Base-by-base conservation (phyloP, 2,888 invertebrate genomes). In the Cheilosia pagana region DNA sequence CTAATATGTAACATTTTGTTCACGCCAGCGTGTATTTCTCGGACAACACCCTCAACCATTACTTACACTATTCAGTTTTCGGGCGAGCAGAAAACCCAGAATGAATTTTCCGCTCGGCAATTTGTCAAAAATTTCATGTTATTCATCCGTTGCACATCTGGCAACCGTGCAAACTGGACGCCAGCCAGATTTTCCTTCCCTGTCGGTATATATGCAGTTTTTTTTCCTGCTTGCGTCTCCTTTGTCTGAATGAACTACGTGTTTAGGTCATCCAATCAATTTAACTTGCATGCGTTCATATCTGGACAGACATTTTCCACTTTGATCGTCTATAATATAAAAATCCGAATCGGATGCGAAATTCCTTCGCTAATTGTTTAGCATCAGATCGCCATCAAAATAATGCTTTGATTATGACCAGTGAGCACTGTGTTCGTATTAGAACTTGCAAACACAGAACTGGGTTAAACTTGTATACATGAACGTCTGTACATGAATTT, bases 261-360 rank as follows among this genome's bases (percentile, higher is more conserved):
- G 74, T 74, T 83, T 79, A 79, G 79, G 68, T 79, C 83, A 79
- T 83, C 50, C 83, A 39, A 75, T 79, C 57, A 83, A 65, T 75
- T 79, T 63, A 70, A 78, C 39, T 52, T 28, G n/a, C 52, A 60
- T 60, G 41, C 52, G 43, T 31, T 53, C 35, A 45, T 16, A 45
- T 16, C 55, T 35, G 31, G 23, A 50, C 21, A 12, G 3, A n/a
- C n/a, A n/a, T 35, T 35, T 45, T 39, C 39, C 23, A 14, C 31
- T 50, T 50, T 41, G 57, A 78, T 43, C 63, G 35, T 78, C 65
- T 16, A 28, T 59, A 8, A 8, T 19, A 50, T 39, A 60, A 45
- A 53, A 68, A 48, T 39, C 6, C 10, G 4, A 16, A 28, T 41
- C 53, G 52, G 23, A 71, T 59, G 48, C 14, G 48, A 68, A 68